These are phyloP conservation scores for Gymnarchus niloticus DNA, from an alignment of 2,113 vertebrate species.

Conservation along the genomic window DNA sequence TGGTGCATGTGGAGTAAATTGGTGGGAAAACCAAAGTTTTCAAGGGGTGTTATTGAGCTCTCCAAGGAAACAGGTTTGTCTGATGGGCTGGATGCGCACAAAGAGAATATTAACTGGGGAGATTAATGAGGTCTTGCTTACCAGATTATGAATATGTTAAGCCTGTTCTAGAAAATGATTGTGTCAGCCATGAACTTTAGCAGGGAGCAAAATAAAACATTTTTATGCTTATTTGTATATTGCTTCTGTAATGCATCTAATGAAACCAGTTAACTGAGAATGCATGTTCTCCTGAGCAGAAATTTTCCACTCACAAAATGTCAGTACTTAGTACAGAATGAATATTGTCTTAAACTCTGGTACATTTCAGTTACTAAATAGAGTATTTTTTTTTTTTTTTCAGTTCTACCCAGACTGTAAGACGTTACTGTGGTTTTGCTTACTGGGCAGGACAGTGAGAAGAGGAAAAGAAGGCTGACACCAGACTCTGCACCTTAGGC, in stretches of 20 bases:
- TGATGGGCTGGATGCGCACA: not conserved
- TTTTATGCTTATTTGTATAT: not conserved
- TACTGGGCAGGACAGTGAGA: too few species aligned
- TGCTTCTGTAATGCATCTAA: not conserved
- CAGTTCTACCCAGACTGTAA: not conserved
- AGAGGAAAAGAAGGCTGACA: not conserved
- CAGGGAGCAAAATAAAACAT: not conserved
- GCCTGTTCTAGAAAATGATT: not conserved
- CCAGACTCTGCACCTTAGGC: not conserved
- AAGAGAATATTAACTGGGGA: not conserved
- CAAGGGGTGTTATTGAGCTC: not conserved
- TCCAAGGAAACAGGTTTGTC: not conserved
- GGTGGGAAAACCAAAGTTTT: not conserved
- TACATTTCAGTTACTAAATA: not conserved
- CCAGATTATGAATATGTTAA: not conserved
- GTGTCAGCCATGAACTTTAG: conserved; percentile 9
- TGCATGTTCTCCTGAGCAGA: not conserved
- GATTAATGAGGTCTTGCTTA: not conserved
- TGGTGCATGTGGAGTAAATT: not conserved
- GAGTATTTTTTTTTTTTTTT: not conserved
- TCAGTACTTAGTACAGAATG: not conserved
- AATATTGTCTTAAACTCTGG: not conserved
- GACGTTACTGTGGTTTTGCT: too few species aligned
- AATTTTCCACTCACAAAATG: not conserved
- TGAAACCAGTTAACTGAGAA: not conserved